Evolutionary conservation across 2,888 invertebrate species (phyloP), one percentile per base, ranked within the genome.

Genomic region (Idaea biselata): DNA sequence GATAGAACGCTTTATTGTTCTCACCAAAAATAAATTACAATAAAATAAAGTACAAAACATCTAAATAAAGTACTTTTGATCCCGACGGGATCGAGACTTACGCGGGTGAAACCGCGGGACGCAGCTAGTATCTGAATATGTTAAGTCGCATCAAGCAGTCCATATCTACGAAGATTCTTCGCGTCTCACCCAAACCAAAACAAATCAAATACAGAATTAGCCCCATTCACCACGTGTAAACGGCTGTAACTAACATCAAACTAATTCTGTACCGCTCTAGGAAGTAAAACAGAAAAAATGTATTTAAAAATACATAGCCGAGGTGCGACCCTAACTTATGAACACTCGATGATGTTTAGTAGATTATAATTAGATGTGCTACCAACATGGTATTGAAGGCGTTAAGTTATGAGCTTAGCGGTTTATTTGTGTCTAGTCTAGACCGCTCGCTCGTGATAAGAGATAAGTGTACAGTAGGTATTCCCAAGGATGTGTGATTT

Each of bases 341-440:
- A 86, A 81, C 85, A 85, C 86, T 86, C 88, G 87, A 88, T 90
- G 89, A 89, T 89, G 88, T 89, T 90, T 88, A 89, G 91, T 86
- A 84, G 90, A 90, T 89, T 92, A 92, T 92, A 92, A 92, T 91
- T 92, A 91, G 91, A 88, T 78, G 79, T 80, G 86, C 84, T 84
- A 82, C 84, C 81, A 82, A 83, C 83, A 73, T 69, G 66, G 58
- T 61, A 78, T 77, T 75, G 57, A 18, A 59, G 67, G 63, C 62
- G 61, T 67, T 67, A 60, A 59, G 59, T 58, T 60, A 66, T 63
- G 58, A 60, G 57, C 63, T 44, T 44, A 44, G 44, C 44, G 44
- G 18, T 53, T 53, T 44, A 44, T 44, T 44, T 44, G 44, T 14
- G 44, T 44, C 44, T 44, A 44, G 14, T 8, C 14, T 14, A n/a